Conservation (phyloP, 2,113 vertebrate genomes). For the Tauraco erythrolophus region DNA sequence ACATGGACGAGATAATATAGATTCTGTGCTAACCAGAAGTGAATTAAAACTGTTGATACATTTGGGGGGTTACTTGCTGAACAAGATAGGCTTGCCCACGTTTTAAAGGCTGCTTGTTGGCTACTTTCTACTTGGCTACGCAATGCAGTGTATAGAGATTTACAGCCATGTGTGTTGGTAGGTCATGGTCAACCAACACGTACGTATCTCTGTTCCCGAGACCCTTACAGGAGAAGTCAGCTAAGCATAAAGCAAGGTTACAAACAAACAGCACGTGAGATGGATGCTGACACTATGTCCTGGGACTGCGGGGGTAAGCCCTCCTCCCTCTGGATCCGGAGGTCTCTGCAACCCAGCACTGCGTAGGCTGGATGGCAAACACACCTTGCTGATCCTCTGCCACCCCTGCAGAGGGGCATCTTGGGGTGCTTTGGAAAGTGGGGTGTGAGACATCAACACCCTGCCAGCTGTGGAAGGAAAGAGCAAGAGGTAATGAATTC, state of each 20-base stretch:
- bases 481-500: not conserved
- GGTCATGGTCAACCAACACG: not conserved
- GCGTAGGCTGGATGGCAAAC: not conserved
- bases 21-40: not conserved
- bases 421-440: not conserved
- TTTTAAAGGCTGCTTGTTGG: not conserved
- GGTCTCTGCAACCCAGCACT: accelerated
- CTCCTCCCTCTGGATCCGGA: not conserved
- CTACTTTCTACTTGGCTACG: not conserved
- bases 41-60: not conserved
- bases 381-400: not conserved
- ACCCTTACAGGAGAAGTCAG: not conserved
- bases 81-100: not conserved
- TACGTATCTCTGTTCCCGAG: not conserved
- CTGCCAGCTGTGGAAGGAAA: not conserved
- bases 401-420: not conserved
- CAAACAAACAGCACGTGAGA: not conserved
- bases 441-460: not conserved
- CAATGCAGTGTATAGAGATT: not conserved
- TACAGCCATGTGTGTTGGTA: accelerated
- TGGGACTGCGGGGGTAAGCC: not conserved
- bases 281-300: accelerated
- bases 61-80: not conserved
- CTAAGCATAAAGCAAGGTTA: not conserved
- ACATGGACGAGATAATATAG: not conserved